phyloP scores from a whole-genome alignment of 2,888 invertebrate species.

The Vannuccia rotundouncinata region DNA sequence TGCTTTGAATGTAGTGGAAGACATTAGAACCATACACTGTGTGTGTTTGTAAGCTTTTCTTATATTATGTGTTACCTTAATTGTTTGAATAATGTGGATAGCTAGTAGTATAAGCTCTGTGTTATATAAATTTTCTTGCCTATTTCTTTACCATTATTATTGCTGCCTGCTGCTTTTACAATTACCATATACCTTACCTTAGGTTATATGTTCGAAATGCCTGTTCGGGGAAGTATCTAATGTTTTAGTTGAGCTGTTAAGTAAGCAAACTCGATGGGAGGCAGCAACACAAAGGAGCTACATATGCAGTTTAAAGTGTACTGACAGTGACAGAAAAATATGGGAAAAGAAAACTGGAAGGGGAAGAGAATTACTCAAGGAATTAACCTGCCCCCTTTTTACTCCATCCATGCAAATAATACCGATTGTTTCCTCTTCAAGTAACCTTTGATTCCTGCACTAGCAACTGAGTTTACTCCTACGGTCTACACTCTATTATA shows the following conservation, averaged over 20 bases:
- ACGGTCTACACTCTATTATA: not conserved
- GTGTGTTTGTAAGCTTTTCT: not conserved
- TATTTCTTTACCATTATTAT: not conserved
- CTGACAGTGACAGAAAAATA: not conserved
- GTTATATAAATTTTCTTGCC: not conserved
- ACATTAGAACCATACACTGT: not conserved
- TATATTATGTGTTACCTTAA: not conserved
- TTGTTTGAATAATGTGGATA: not conserved
- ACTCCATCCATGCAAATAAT: slow-evolving; percentile 14
- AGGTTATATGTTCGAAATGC: not conserved
- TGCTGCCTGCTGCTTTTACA: not conserved
- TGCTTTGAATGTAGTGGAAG: not conserved
- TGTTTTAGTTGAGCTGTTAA: not conserved
- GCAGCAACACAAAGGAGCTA: not conserved
- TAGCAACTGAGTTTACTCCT: not conserved
- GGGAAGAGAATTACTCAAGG: not conserved
- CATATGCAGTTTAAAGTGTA: not conserved
- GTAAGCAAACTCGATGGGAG: not conserved
- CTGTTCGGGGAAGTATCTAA: not conserved
- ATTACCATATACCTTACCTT: not conserved
- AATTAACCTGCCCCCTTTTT: not conserved
- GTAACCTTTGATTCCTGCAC: slow-evolving; percentile 10
- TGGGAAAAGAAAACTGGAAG: not conserved
- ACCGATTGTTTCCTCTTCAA: slow-evolving; percentile 26
- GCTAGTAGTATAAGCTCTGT: not conserved